Evolutionary conservation across 2,113 vertebrate genomes (phyloP).

Genomic region (Brachyistius frenatus): DNA sequence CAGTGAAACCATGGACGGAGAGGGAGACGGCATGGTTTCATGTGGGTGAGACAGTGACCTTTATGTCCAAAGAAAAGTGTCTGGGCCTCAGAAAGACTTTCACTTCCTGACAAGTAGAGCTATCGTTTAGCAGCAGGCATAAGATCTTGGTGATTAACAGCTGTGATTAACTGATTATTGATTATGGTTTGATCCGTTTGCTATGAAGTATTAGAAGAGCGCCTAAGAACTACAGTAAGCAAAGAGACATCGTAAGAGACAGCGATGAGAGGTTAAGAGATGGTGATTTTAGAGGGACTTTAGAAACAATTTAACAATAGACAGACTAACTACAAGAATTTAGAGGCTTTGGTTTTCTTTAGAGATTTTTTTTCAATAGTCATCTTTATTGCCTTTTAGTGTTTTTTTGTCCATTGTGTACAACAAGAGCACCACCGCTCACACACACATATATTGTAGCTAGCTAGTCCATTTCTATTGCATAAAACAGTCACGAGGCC

Average conservation of each 20-base stretch:
- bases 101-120: constrained; percentile 92
- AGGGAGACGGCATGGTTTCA: constrained; percentile 88
- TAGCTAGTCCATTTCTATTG: constrained; percentile 81
- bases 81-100: constrained; percentile 55
- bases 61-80: constrained; percentile 66
- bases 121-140: constrained; percentile 78
- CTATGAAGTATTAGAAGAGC: constrained; percentile 95
- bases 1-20: constrained; percentile 79
- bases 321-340: constrained; percentile 91
- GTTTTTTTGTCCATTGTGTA: constrained; percentile 77
- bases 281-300: constrained; percentile 89
- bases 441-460: constrained; percentile 75
- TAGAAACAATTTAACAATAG: constrained; percentile 80
- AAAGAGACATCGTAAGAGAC: constrained; percentile 93
- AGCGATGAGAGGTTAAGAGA: constrained; percentile 96
- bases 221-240: constrained; percentile 85
- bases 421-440: constrained; percentile 78
- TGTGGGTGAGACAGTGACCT: constrained; percentile 77
- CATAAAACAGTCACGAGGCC: constrained; percentile 80
- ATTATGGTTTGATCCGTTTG: constrained; percentile 86
- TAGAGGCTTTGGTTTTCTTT: constrained; percentile 85
- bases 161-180: constrained; percentile 73
- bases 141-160: constrained; percentile 65
- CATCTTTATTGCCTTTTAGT: constrained; percentile 86
- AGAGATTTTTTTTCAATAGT: constrained; percentile 76